Base-by-base conservation (phyloP, 1,140 invertebrate species). In the Drosophila lowei region DNA sequence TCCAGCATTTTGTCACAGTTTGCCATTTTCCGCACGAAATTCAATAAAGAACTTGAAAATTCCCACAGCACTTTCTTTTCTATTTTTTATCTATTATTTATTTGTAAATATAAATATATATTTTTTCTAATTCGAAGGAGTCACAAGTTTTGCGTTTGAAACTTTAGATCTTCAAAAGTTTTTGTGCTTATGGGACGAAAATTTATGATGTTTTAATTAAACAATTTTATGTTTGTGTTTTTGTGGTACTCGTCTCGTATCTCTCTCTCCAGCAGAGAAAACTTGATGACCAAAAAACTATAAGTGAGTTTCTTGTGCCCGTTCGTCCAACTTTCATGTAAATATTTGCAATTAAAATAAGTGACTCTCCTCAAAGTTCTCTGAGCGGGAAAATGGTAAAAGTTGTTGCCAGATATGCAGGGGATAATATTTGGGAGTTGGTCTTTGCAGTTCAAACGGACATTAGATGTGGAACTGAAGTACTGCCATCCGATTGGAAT, bases 1-100 rank as follows among this genome's bases (percentile, higher is more conserved):
- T 71, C 60, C 44, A 41, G 41, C 57, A 67, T 72, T 79, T 75
- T 71, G 74, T 55, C 59, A 64, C 46, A 70, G 44, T 54, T 77
- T 80, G 77, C 63, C 56, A 79, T 76, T 76, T 76, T 72, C 21
- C 42, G 54, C 77, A 80, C 77, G 72, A 76, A 80, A 67, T 80
- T 80, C 77, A 80, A 80, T 80, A 81, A 79, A 80, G 57, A 60
- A 64, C 54, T 48, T 56, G 8, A 79, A 38, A 79, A 70, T 70
- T 63, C 34, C 46, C 15, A 44, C 9, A 48, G 42, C 41, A 54
- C 18, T 47, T 61, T 54, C 7, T 28, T 57, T 18, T 46, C 23
- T 54, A 78, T 44, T 65, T 34, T 28, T 8, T 21, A 23, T 13
- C 11, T 38, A 38, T 38, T 38, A 23, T 13, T 38, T 38, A 38